Percentiles rank a stretch among this genome's conserved stretches.
phyloP scores from a whole-genome alignment of 2,113 vertebrate species.

The Danionella cerebrum region DNA sequence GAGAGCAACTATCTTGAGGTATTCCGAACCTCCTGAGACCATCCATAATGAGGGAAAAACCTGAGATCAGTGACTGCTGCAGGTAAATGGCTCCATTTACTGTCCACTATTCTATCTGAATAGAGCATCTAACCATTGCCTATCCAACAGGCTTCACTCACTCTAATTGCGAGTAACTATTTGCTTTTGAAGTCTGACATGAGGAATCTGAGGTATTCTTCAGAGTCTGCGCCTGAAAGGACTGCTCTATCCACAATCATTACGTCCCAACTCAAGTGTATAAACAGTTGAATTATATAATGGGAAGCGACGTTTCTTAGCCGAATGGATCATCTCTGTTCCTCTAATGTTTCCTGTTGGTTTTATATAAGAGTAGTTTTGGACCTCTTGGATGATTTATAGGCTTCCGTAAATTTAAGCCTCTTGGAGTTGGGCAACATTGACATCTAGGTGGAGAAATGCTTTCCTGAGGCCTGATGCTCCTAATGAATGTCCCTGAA shows the following conservation, averaged over 20 bases:
- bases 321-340: conserved; percentile 3
- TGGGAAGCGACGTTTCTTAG: not conserved
- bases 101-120: conserved; percentile 13
- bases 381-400: not conserved
- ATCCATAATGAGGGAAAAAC: conserved; percentile 19
- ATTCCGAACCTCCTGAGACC: conserved; percentile 41
- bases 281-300: conserved; percentile 15
- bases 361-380: conserved; percentile 22
- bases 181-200: conserved; percentile 56
- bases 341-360: not conserved
- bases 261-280: conserved; percentile 35
- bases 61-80: conserved; percentile 14
- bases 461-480: not conserved
- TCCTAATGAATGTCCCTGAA: conserved; percentile 17
- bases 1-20: conserved; percentile 38
- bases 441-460: conserved; percentile 1
- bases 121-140: conserved; percentile 23
- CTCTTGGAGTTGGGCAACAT: not conserved
- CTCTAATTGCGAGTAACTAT: conserved; percentile 46
- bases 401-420: not conserved
- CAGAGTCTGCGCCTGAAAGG: conserved; percentile 23
- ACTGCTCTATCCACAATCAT: conserved; percentile 34
- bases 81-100: conserved; percentile 26
- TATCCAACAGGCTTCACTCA: conserved; percentile 41
- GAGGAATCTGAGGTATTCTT: conserved; percentile 39